Evolutionary conservation across 2,888 invertebrate genomes (phyloP).

Genomic region (Acanthosepion esculentum): DNA sequence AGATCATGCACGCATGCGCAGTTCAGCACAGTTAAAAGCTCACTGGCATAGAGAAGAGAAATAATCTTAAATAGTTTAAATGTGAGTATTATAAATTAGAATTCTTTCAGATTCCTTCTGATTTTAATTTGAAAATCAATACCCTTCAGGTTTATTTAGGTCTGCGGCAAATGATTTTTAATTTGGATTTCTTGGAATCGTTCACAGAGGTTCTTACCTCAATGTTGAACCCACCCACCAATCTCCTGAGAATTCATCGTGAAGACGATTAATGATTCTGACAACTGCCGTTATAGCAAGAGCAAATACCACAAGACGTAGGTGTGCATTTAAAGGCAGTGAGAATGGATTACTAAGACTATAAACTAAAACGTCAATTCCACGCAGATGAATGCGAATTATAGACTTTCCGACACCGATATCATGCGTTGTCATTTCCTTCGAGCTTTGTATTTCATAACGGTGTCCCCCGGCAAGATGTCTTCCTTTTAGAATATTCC

Average conservation of each 20-base stretch:
- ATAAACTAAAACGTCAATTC: neutral
- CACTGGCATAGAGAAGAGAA: too few species aligned
- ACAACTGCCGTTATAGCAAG: neutral
- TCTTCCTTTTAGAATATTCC: neutral
- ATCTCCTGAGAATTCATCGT: too few species aligned
- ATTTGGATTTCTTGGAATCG: neutral
- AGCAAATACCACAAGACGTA: neutral
- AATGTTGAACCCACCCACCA: too few species aligned
- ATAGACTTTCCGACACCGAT: neutral
- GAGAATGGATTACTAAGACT: neutral
- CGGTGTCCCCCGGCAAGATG: neutral
- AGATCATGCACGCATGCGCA: too few species aligned
- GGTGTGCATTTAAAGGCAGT: neutral
- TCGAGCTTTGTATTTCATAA: neutral
- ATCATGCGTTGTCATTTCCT: slow-evolving; percentile 18
- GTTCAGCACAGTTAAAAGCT: too few species aligned
- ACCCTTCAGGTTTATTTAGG: neutral
- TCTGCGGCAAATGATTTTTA: neutral
- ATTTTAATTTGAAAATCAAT: neutral
- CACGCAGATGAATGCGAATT: neutral
- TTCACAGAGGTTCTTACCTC: too few species aligned
- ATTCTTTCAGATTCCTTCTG: neutral
- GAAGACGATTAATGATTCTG: neutral
- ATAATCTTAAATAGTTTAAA: too few species aligned
- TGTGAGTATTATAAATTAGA: neutral